Conservation (phyloP, 2,888 invertebrate species). For the Anthophora plumipes region DNA sequence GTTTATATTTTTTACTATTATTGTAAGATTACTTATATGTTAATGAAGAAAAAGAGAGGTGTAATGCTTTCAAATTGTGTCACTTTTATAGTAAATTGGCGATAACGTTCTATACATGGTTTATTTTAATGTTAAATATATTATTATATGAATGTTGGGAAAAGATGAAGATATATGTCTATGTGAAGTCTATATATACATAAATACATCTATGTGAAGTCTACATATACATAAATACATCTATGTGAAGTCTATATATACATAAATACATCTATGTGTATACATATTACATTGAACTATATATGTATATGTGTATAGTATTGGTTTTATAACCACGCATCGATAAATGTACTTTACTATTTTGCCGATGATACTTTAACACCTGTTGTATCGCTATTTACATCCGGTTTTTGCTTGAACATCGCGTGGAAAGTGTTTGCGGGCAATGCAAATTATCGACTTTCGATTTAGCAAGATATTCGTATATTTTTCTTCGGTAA, state of each 20-base stretch:
- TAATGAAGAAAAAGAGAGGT: neutral
- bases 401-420: neutral
- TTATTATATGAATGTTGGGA: slow-evolving; percentile 22
- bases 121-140: slow-evolving; percentile 42
- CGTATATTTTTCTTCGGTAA: neutral
- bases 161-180: slow-evolving; percentile 9
- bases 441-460: neutral
- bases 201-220: slow-evolving; percentile 15
- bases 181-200: slow-evolving; percentile 16
- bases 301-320: neutral
- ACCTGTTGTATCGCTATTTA: neutral
- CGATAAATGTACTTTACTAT: slow-evolving; percentile 9
- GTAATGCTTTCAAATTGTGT: slow-evolving; percentile 57
- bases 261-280: slow-evolving; percentile 18
- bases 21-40: neutral
- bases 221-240: slow-evolving; percentile 15
- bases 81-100: slow-evolving; percentile 51
- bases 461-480: neutral
- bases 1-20: neutral
- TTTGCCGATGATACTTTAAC: neutral
- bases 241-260: too few relatives aligned
- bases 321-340: slow-evolving; percentile 6
- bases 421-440: neutral
- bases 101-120: slow-evolving; percentile 45
- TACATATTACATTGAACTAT: slow-evolving; percentile 1